Base-by-base conservation (phyloP, 2,797 vertebrate genomes). In the Siniperca undulata region DNA sequence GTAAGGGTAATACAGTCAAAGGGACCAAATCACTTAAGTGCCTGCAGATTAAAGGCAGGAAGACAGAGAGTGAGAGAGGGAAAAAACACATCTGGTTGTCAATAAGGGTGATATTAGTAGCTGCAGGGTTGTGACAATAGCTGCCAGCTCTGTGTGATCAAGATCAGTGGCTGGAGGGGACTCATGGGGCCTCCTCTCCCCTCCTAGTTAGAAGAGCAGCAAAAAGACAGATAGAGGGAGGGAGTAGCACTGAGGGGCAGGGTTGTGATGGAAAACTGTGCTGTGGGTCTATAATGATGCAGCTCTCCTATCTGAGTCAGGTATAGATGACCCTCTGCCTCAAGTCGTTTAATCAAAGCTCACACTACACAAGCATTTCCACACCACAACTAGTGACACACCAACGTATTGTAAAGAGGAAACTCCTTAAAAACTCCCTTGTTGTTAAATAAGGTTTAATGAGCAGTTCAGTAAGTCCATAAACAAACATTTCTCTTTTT, bases 261-360 rank as follows among this genome's bases (percentile, higher is more conserved):
- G 42, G 10, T 8, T 48, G 24, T 83, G 75, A 74, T 77, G 44
- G 81, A 80, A 71, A 86, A 74, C 70, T 60, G 56, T 65, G n/a
- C 77, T 75, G 77, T 70, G 20, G 75, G 70, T 85, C 56, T 70
- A 14, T 84, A 75, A 87, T 87, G 71, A 79, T 83, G 64, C 74
- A 52, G 66, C 70, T 75, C 48, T 79, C 22, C 46, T 61, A 69
- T 74, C 73, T 66, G 0, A 84, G 75, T 60, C 70, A 59, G 85
- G 46, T 70, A 83, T 68, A 52, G 80, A 87, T 70, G 88, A 80
- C 76, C 61, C 48, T 69, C 46, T 0, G 70, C 48, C 27, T 67
- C 38, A 6, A 52, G 42, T 59, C 77, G 42, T 55, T 79, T 79
- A 40, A 77, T 90, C 66, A 88, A 83, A 77, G 50, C 73, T 66